Evolutionary conservation across 2,113 vertebrate genomes (phyloP).

Genomic region (Anas platyrhynchos): DNA sequence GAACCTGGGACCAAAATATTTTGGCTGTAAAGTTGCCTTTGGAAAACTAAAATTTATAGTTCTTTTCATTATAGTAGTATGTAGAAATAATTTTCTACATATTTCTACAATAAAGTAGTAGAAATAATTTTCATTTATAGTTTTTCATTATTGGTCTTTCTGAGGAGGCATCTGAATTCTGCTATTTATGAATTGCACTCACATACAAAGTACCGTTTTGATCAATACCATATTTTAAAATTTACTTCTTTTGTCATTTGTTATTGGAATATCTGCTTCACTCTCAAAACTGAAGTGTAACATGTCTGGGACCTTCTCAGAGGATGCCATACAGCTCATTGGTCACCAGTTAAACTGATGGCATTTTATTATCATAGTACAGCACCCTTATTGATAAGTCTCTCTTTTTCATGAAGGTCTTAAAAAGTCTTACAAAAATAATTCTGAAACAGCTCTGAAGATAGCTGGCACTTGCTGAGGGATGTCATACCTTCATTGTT

Average conservation of each 20-base stretch:
- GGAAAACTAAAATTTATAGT: not conserved
- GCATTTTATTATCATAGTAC: not conserved
- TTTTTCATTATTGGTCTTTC: not conserved
- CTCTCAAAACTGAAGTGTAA: not conserved
- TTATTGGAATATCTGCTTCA: not conserved
- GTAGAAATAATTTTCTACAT: no score
- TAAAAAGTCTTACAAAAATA: not conserved
- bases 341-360: not conserved
- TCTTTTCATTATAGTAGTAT: no score
- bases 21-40: not conserved
- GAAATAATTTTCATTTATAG: no score
- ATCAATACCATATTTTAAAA: not conserved
- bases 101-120: no score
- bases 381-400: not conserved
- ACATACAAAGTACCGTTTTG: not conserved
- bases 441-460: not conserved
- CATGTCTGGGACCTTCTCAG: not conserved
- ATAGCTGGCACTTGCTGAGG: not conserved
- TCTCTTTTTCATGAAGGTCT: not conserved
- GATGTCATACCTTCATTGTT: not conserved
- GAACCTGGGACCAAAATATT: not conserved
- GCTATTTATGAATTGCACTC: not conserved
- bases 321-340: rapidly evolving
- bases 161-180: not conserved
- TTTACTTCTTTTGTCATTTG: not conserved